Evolutionary conservation across 64 coral and sea anemone species (phyloP).

Genomic region (Acropora yongei): DNA sequence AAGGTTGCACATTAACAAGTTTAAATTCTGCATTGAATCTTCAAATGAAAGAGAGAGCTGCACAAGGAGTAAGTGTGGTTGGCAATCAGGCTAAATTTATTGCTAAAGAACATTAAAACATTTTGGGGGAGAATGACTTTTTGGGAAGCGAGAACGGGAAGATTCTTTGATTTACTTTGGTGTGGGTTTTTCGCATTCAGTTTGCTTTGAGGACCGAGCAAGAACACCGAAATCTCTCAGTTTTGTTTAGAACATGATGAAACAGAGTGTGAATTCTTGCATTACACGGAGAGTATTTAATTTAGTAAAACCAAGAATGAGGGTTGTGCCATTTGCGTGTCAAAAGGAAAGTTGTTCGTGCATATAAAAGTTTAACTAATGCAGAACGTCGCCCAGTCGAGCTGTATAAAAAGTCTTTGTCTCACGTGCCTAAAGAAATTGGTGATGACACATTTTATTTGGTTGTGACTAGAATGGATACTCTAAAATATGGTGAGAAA

Average conservation of each 20-base stretch:
- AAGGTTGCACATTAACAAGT: no score
- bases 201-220: neutral
- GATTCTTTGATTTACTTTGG: neutral
- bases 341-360: neutral
- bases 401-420: neutral
- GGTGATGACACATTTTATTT: neutral
- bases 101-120: no score
- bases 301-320: neutral
- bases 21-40: no score
- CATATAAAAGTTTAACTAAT: neutral
- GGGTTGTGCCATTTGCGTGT: neutral
- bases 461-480: no score
- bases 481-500: no score
- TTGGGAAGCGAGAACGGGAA: no score
- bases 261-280: neutral
- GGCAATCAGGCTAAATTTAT: no score
- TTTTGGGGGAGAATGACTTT: no score
- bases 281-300: neutral
- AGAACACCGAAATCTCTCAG: neutral
- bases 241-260: neutral
- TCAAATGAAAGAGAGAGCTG: no score
- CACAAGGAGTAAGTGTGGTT: no score
- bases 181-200: neutral
- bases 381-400: neutral
- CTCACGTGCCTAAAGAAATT: neutral